A percentile compares a stretch with the other conserved stretches of the same genome.
Evolutionary conservation across 2,113 vertebrate genomes (phyloP).

Genomic region (Oreochromis spilurus): DNA sequence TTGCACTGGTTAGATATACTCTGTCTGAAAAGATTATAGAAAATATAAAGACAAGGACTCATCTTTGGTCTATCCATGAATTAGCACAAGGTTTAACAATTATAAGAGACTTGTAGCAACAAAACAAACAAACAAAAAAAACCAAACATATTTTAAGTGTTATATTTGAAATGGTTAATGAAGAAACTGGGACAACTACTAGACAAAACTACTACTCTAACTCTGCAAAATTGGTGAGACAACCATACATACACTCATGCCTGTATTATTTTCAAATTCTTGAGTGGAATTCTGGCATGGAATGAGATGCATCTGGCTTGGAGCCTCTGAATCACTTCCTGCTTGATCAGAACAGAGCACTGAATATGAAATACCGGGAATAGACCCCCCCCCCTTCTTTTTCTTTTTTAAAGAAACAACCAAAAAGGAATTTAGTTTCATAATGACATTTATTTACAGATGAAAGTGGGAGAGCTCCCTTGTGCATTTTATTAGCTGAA

Average conservation of each 20-base stretch:
- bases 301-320: neutral
- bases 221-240: neutral
- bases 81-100: neutral
- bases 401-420: neutral
- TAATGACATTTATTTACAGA: constrained; percentile 59
- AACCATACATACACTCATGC: accelerated
- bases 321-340: neutral
- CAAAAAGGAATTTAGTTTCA: neutral
- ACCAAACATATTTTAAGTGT: neutral
- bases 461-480: constrained; percentile 28
- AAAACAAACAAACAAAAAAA: accelerated
- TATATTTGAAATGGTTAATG: neutral
- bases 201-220: neutral
- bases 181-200: neutral
- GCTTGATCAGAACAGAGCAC: neutral
- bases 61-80: neutral
- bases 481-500: constrained; percentile 55
- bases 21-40: accelerated
- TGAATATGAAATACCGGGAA: neutral
- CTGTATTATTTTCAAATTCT: neutral
- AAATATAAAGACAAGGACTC: neutral
- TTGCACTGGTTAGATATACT: neutral
- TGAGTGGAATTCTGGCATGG: neutral
- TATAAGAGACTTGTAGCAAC: neutral
- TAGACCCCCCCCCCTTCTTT: accelerated